These are phyloP conservation scores for Strigops habroptila DNA, from an alignment of 2,113 vertebrate species.

Conservation along the genomic window DNA sequence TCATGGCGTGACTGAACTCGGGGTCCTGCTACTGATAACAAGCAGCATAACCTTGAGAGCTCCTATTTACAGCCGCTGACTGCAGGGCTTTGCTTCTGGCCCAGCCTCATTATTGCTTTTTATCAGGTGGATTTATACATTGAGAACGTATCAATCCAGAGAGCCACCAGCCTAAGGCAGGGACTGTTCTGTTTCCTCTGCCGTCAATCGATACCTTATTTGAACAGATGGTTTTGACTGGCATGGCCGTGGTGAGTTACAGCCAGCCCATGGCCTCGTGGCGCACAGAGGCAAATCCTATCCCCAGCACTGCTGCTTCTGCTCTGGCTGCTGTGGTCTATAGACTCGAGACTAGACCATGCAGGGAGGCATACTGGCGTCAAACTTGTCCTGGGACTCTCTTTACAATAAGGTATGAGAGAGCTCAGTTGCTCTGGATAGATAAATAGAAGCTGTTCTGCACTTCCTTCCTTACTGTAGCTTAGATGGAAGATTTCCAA, in stretches of 20 bases:
- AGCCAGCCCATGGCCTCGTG: neutral
- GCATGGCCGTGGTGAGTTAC: neutral
- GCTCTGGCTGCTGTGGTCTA: neutral
- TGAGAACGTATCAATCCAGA: constrained; percentile 50
- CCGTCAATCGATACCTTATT: constrained; percentile 26
- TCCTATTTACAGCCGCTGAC: constrained; percentile 76
- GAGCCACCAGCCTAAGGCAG: constrained; percentile 38
- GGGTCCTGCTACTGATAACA: constrained; percentile 81
- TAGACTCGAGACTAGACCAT: neutral
- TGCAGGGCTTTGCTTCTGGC: constrained; percentile 70
- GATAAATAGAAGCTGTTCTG: neutral
- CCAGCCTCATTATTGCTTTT: constrained; percentile 62
- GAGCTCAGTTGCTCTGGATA: neutral
- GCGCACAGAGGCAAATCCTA: neutral
- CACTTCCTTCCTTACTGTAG: neutral
- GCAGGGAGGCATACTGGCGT: neutral
- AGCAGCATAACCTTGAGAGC: constrained; percentile 80
- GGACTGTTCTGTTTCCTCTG: constrained; percentile 3
- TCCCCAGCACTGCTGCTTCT: neutral
- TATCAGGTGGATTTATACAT: constrained; percentile 63
- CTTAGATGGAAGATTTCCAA: neutral
- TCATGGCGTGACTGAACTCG: constrained; percentile 86
- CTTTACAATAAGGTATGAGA: neutral
- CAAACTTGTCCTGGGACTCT: neutral
- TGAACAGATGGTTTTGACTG: constrained; percentile 23